Evolutionary conservation across 2,113 vertebrate genomes (phyloP), one percentile per base, ranked within the genome.

Genomic region (Archocentrus centrarchus): DNA sequence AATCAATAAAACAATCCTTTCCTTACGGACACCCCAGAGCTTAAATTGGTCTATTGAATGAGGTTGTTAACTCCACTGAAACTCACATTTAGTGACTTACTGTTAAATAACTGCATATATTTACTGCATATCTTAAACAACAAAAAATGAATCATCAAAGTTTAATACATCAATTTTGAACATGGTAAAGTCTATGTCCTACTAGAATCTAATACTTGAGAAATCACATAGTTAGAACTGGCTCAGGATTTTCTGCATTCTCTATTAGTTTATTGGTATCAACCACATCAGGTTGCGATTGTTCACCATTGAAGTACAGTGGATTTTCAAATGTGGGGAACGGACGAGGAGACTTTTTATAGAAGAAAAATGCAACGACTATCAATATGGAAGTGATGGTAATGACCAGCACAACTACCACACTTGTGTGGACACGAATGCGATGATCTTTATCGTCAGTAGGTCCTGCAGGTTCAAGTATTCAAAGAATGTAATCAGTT

Each of bases 251-350:
- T 87, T 93, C 94, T 53, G 86, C 92, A 17, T 93, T 93, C 81
- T 94, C 93, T 75, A 95, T 94, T 66, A 95, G 79, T 89, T 89
- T 94, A 50, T 91, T 94, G 81, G 93, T 94, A 57, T 95, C 94
- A 2, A 94, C 90, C 60, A 94, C 90, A 30, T 95, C 94, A 0
- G 94, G 93, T 77, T 90, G 83, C 9, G 93, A 79, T 41, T 63
- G 85, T 32, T 94, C 93, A n/a, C 73, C 77, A n/a, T 83, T 90
- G 1, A 92, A 89, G 85, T 94, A 95, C 39, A 94, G 84, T 4
- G 93, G 94, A 59, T 95, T 95, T 27, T 91, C 91, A 61, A 95
- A 94, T 7, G 94, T 91, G 59, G 94, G 92, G 20, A 93, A 35
- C 20, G 63, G 22, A 4, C 37, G 39, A 11, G 93, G 91, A 18